A percentile compares a stretch with the other conserved stretches of the same genome.
Evolutionary conservation across 2,888 invertebrate species (phyloP).

Genomic region (Miltochrista miniata): DNA sequence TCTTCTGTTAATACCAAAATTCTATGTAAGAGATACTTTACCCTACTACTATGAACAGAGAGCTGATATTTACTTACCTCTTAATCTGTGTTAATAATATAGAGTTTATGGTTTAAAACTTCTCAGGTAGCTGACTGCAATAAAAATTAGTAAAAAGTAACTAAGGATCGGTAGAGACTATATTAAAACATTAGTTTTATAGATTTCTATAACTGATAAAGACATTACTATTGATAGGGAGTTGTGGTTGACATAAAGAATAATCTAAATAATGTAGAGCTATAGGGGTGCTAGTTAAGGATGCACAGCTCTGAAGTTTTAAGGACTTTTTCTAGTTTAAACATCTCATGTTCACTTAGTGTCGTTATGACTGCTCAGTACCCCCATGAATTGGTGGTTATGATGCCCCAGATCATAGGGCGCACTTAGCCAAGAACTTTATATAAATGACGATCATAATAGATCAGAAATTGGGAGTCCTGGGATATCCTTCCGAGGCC

Average conservation of each 20-base stretch:
- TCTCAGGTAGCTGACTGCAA: slow-evolving; percentile 40
- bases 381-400: too few species aligned
- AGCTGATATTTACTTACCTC: slow-evolving; percentile 5
- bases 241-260: background rate
- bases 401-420: too few species aligned
- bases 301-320: too few species aligned
- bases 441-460: too few species aligned
- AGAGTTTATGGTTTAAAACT: slow-evolving; percentile 21
- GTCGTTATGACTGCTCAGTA: too few species aligned
- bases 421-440: too few species aligned
- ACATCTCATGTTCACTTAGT: too few species aligned
- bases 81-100: slow-evolving; percentile 1
- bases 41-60: background rate
- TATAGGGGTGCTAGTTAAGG: too few species aligned
- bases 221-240: background rate
- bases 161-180: slow-evolving; percentile 16
- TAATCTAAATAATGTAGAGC: too few species aligned
- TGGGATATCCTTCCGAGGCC: too few species aligned
- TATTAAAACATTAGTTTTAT: background rate
- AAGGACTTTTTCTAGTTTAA: too few species aligned
- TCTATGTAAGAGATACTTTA: slow-evolving; percentile 2
- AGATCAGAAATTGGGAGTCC: too few species aligned
- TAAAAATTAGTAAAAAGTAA: slow-evolving; percentile 41
- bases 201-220: background rate
- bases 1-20: slow-evolving; percentile 1